Evolutionary conservation across 2,888 invertebrate genomes (phyloP), one percentile per base, ranked within the genome.

Genomic region (Dione juno): DNA sequence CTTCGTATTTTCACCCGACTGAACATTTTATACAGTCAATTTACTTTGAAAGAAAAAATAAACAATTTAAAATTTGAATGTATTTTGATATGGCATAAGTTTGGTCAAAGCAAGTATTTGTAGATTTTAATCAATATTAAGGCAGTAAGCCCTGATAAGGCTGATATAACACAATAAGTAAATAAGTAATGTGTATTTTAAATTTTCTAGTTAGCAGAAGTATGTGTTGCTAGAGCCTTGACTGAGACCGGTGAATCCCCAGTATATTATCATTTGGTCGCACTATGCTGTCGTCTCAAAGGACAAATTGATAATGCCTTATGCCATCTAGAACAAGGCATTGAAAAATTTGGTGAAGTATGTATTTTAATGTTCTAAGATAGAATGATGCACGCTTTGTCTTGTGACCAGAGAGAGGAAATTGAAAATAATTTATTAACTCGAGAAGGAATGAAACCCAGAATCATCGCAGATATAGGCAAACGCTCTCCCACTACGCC

Each of bases 281-380:
- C 87, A 0, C 77, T 93, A 5, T 86, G 89, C 77, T 89, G 84
- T 70, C 85, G 89, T 0, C 78, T 92, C 11, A 82, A 82, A 8
- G 89, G 88, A 5, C 80, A 86, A n/a, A 63, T 79, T 7, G 75
- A 82, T 1, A 82, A 84, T 3, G 87, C 92, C 0, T 74, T 91
- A 13, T 92, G 92, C 67, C 88, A 88, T 66, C 59, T 88, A 3
- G 75, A 79, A 13, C 69, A 71, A 13, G 92, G 82, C 19, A 78
- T 88, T 11, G 71, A 81, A 7, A 87, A 84, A 68, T 90, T 81
- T 75, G 90, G 90, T n/a, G 87, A 89, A 77, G 92, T 90, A 76
- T 69, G 75, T 59, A 43, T 52, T 61, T 61, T 48, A n/a, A n/a
- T n/a, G n/a, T n/a, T n/a, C n/a, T n/a, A n/a, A n/a, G n/a, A n/a